Base-by-base conservation (phyloP, 2,888 invertebrate species). In the Pteria penguin region DNA sequence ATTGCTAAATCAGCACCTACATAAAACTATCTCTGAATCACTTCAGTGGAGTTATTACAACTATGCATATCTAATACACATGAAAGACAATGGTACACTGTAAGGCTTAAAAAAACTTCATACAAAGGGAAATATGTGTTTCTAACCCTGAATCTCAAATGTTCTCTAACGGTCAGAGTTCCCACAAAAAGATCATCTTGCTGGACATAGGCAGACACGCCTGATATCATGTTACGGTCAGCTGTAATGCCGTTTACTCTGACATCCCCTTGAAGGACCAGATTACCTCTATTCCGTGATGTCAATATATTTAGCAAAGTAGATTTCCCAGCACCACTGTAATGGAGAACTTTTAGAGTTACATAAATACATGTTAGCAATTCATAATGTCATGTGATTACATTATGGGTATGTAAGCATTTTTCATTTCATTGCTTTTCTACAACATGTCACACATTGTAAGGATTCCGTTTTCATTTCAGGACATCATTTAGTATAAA, bases 181-280 rank as follows among this genome's bases (percentile, higher is more conserved):
- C 97, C 96, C 84, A 98, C 96, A 90, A 98, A 98, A 68, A 98
- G 93, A 92, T 98, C 98, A 86, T 97, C 96, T 91, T 98, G 98
- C 89, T 98, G 97, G 0, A 98, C 97, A 87, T 98, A 98, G 0
- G 97, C 68, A 95, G 95, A 88, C 96, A 93, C 52, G 95, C 94
- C 85, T 11, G 84, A 85, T 24, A 91, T 89, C 14, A 31, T 55
- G 4, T 27, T 45, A 1, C 80, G 67, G 1, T 89, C 90, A 3
- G 90, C 82, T 32, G 83, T 77, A 31, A 94, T 94, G 0, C 97
- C 97, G 88, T 98, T 98, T 0, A 89, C 82, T 24, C 78, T 80
- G 54, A 91, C 82, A n/a, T 85, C 86, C 1, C 92, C 92, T 1
- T 83, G 78, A 2, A 92, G 87, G 2, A 84, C 63, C 32, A 92